Evolutionary conservation across 2,888 invertebrate species (phyloP).

Genomic region (Xestia xanthographa): DNA sequence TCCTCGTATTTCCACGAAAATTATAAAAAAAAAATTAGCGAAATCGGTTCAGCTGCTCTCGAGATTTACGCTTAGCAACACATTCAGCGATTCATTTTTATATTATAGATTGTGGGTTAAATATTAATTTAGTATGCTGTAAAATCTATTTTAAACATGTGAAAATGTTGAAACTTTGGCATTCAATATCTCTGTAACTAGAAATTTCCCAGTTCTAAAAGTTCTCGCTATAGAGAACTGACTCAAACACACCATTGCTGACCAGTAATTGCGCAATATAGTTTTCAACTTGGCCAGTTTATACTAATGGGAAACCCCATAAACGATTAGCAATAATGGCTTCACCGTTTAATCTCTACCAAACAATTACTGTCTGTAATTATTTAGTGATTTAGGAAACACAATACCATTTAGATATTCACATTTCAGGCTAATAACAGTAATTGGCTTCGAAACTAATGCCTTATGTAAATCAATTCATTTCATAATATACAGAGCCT

Average conservation of each 20-base stretch:
- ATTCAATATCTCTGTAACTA: background rate
- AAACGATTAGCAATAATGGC: constrained; percentile 33
- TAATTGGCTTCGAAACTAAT: constrained; percentile 3
- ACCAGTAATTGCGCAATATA: background rate
- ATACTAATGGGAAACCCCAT: background rate
- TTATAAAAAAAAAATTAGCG: no score
- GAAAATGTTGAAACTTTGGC: background rate
- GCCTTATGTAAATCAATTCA: constrained; percentile 10
- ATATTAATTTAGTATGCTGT: background rate
- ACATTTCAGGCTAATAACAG: constrained; percentile 16
- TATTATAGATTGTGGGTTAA: no score
- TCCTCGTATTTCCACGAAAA: no score
- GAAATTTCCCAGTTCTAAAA: background rate
- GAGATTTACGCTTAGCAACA: no score
- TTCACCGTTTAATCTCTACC: constrained; percentile 33
- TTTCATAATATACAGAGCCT: background rate
- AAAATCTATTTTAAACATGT: background rate
- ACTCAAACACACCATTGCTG: background rate
- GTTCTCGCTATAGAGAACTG: background rate
- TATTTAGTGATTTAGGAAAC: constrained; percentile 31
- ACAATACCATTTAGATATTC: constrained; percentile 24
- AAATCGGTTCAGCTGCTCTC: no score
- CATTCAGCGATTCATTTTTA: no score
- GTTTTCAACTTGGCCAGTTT: constrained; percentile 13
- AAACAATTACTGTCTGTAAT: constrained; percentile 37